Conservation (phyloP, 2,888 invertebrate genomes). For the Drosophila fulvimacula region DNA sequence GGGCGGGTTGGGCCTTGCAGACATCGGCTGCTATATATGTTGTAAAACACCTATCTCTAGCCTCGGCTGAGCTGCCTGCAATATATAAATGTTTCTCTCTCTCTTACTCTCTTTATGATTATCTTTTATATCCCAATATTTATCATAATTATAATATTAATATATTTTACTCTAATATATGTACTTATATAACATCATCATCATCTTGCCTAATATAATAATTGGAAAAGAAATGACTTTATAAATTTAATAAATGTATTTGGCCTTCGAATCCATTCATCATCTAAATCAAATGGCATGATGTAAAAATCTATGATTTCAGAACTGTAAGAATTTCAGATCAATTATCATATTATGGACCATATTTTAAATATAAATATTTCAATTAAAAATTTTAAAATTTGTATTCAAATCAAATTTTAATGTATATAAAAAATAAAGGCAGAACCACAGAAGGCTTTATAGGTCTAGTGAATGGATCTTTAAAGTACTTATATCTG, state of each 20-base stretch:
- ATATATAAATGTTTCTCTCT: conserved; percentile 1
- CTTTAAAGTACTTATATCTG: too few relatives aligned
- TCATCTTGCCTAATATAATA: background rate
- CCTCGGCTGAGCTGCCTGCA: conserved; percentile 17
- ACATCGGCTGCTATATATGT: conserved; percentile 23
- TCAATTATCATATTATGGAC: too few relatives aligned
- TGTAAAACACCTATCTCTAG: conserved; percentile 20
- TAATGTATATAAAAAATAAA: too few relatives aligned
- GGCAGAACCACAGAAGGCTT: background rate
- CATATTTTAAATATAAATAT: too few relatives aligned
- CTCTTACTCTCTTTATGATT: background rate
- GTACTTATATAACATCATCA: background rate
- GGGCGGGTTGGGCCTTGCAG: conserved; percentile 11
- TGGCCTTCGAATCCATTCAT: background rate
- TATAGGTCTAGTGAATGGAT: too few relatives aligned
- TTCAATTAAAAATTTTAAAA: too few relatives aligned
- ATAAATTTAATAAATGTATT: too few relatives aligned
- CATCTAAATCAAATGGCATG: background rate
- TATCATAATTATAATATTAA: background rate
- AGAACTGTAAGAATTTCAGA: background rate
- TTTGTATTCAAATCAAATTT: too few relatives aligned
- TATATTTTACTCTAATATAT: background rate
- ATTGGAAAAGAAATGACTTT: background rate
- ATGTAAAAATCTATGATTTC: background rate
- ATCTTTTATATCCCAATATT: background rate